Base-by-base conservation (phyloP, 1,140 invertebrate species). In the Drosophila kurseongensis region DNA sequence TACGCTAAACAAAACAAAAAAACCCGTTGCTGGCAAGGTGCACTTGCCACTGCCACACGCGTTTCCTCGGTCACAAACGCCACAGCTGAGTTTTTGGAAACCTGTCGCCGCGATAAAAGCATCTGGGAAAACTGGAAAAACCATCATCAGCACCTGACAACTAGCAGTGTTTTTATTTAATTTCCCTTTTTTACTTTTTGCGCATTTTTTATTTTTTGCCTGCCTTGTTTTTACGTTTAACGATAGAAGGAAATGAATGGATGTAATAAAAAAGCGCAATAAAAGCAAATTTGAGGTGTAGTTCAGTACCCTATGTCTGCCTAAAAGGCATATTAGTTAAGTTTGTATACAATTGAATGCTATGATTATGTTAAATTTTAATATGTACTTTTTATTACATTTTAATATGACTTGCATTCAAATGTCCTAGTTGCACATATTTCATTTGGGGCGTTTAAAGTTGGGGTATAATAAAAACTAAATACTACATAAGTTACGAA, bases 161-260 rank as follows among this genome's bases (percentile, higher is more conserved):
- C 48, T 55, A 38, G 52, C 58, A 35, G 56, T 68, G 69, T 73
- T 78, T 79, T 77, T 71, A 73, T 79, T 79, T 78, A 69, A 78
- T 78, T 75, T 80, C 45, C 55, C 50, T 57, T 62, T 61, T 68
- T 57, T 42, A 54, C 74, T 63, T 60, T 55, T 56, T 52, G 29
- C 27, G 47, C 18, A 14, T 54, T 65, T 69, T 45, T 48, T 56
- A 44, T 58, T 68, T 80, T 71, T 77, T 42, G 32, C 32, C 40
- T 18, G 57, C 32, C 44, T 38, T 55, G 36, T 40, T 73, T 81
- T 58, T 59, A 57, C 72, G 60, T 75, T 80, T 71, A 63, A 77
- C 66, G 85, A 78, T 75, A 89, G 84, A 89, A 89, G 84, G 85
- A 89, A 89, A 89, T 90, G 84, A 80, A 89, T 90, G 80, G 75